phyloP scores from a whole-genome alignment of 2,113 vertebrate species.

The Pluvianellus socialis region DNA sequence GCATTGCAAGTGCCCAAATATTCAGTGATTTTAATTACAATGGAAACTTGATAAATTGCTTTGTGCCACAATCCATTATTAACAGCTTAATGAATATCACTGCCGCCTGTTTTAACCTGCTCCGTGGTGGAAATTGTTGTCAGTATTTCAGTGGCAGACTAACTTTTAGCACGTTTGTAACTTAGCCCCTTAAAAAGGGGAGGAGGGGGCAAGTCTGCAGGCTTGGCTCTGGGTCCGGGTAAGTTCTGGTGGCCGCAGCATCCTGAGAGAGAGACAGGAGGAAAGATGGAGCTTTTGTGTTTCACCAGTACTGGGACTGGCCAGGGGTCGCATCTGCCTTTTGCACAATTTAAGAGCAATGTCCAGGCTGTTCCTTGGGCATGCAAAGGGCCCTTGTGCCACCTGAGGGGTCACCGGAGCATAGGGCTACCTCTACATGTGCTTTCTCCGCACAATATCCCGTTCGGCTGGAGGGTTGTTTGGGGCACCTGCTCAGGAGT shows the following conservation, averaged over 20 bases:
- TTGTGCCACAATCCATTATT: conserved; percentile 61
- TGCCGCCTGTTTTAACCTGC: conserved; percentile 23
- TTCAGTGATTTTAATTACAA: conserved; percentile 68
- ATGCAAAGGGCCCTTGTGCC: background rate
- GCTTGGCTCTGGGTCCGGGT: background rate
- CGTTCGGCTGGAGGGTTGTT: background rate
- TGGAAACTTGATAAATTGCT: conserved; percentile 69
- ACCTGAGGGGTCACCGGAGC: background rate
- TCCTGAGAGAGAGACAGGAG: background rate
- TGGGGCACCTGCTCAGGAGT: background rate
- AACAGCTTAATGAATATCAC: conserved; percentile 65
- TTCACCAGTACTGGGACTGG: background rate
- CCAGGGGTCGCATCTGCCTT: background rate
- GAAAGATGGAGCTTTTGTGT: background rate
- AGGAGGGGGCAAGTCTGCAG: background rate
- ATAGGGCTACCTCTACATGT: accelerated
- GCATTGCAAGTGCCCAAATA: conserved; percentile 57
- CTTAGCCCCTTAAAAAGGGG: background rate
- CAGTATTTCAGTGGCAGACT: background rate
- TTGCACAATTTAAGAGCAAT: background rate
- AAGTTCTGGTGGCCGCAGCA: background rate
- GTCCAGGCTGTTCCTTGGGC: background rate
- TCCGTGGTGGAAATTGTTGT: background rate
- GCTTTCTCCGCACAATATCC: background rate
- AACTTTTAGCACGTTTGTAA: background rate